Base-by-base conservation (phyloP, 2,113 vertebrate genomes). In the Cichladusa arquata region DNA sequence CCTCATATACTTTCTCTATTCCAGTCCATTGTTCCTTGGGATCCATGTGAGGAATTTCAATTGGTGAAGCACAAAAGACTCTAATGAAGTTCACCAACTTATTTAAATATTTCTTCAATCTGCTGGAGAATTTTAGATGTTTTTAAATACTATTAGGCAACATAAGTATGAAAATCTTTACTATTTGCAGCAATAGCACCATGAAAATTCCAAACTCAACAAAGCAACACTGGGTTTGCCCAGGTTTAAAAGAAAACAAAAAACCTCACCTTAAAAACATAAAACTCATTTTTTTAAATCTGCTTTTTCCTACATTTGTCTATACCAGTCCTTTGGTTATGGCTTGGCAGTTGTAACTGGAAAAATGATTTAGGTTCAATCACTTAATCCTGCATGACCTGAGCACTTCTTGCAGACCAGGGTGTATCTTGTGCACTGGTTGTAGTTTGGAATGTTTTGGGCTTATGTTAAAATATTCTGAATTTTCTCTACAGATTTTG, bases 401-500 rank as follows among this genome's bases (percentile, higher is more conserved):
- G 40, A 78, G 57, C 8, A 9, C n/a, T 74, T 77, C 45, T 71
- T 34, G 45, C 36, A 81, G 50, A 48, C 61, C 70, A 9, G 17
- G 11, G 24, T 16, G 0, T 11, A 3, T 45, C 60, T 60, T 58
- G 12, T 76, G 62, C 13, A 8, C 19, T 11, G 4, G 4, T 29
- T 56, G 40, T 60, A 22, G 8, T 31, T 87, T 44, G 9, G 40
- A 13, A 4, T 34, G 33, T 56, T 73, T 19, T 36, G 7, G 48
- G 31, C 51, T 31, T 72, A 11, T 50, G 7, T 58, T 94, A 57
- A 95, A 88, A 44, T 31, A 38, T 45, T 81, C 47, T 83, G 50
- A 40, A 86, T 97, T 96, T 73, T 29, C 78, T 34, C 86, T 95
- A 12, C 93, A 99, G 99, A 99, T 99, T 98, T 97, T 99, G 96